Percentiles rank a stretch among this genome's conserved stretches.
These are phyloP conservation scores for Paralvinella palmiformis DNA, from an alignment of 1,140 invertebrate species.

Conservation along the genomic window DNA sequence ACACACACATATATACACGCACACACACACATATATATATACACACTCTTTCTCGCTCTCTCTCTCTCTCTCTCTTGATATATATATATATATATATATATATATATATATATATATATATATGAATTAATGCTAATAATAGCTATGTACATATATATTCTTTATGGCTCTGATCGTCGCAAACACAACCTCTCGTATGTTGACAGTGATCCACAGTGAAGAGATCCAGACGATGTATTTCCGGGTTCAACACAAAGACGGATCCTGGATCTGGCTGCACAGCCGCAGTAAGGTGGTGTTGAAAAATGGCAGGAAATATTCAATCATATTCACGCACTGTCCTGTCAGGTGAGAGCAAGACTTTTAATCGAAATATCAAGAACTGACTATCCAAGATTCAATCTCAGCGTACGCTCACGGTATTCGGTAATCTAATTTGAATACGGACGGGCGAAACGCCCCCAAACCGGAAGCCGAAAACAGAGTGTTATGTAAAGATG, in stretches of 20 bases:
- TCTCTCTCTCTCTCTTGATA: too few relatives aligned
- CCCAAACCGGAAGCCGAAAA: background rate
- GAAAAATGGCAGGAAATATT: slow-evolving; percentile 40
- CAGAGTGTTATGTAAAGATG: background rate
- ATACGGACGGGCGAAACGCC: background rate
- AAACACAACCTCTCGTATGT: background rate
- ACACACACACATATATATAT: too few relatives aligned
- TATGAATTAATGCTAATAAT: background rate
- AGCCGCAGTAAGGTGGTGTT: slow-evolving; percentile 33
- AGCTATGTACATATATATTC: background rate
- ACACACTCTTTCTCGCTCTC: too few relatives aligned
- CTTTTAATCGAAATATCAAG: too few relatives aligned
- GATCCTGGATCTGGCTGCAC: slow-evolving; percentile 31
- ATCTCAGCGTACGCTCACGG: background rate
- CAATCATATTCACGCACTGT: slow-evolving; percentile 38
- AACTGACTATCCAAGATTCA: too few relatives aligned
- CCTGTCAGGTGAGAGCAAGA: slow-evolving; percentile 34
- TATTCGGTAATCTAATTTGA: background rate
- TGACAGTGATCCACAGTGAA: slow-evolving; percentile 28
- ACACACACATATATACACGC: too few relatives aligned
- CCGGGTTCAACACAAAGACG: slow-evolving; percentile 27
- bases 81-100: too few relatives aligned
- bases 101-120: too few relatives aligned
- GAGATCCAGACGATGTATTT: slow-evolving; percentile 37
- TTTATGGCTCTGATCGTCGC: background rate